These are phyloP conservation scores for Zosterops lateralis DNA, from an alignment of 2,113 vertebrate species.

Conservation along the genomic window DNA sequence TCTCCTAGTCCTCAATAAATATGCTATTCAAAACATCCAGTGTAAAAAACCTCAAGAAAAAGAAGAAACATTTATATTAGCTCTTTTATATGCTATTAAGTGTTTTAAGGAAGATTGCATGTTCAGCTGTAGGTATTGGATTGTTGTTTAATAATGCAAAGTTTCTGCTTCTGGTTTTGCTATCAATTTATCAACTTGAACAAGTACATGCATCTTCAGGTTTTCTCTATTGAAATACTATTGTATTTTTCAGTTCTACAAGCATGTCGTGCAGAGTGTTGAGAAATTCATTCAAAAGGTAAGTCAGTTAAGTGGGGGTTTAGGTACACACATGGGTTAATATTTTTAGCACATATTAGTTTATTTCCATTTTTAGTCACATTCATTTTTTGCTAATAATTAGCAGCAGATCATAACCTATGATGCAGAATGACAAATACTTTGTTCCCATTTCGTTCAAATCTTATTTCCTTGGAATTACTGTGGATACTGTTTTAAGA, in stretches of 20 bases:
- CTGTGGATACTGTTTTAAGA: not conserved
- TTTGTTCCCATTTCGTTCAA: not conserved
- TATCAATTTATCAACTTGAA: not conserved
- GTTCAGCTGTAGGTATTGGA: not conserved
- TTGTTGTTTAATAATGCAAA: not conserved
- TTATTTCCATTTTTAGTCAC: not conserved
- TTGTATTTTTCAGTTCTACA: slow-evolving; percentile 91
- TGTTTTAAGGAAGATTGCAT: not conserved
- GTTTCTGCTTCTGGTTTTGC: not conserved
- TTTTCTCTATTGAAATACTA: not conserved
- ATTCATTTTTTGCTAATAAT: not conserved
- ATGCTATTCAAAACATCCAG: not conserved
- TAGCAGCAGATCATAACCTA: not conserved
- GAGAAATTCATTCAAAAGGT: slow-evolving; percentile 99
- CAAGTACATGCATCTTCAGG: not conserved
- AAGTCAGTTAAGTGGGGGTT: slow-evolving; percentile 31
- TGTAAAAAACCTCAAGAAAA: not conserved
- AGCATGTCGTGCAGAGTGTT: slow-evolving; percentile 98
- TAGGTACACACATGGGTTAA: not conserved
- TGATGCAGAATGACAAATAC: not conserved
- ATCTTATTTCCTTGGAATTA: not conserved
- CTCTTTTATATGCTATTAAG: not conserved
- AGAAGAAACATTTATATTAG: not conserved
- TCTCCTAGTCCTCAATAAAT: not conserved
- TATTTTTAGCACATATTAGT: not conserved